Evolutionary conservation across 2,797 vertebrate species (phyloP).

Genomic region (Micropoecilia bifurca): DNA sequence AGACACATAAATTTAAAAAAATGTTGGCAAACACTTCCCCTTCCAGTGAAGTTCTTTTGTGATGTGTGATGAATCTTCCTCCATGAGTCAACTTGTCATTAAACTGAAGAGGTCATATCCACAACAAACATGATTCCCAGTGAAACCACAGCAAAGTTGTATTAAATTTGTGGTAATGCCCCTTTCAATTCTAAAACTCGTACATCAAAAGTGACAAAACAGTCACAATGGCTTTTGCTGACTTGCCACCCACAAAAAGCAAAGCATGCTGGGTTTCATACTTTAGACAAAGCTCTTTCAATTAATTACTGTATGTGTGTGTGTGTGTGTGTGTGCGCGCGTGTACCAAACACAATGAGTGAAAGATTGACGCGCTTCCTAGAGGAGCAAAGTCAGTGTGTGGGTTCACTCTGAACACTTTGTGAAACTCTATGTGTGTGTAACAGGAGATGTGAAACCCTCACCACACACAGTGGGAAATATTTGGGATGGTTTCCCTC

Average conservation of each 20-base stretch:
- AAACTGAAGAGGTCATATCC: constrained; percentile 4
- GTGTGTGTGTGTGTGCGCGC: constrained; percentile 9
- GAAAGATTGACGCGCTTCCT: constrained; percentile 27
- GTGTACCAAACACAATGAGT: neutral
- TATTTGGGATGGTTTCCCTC: constrained; percentile 86
- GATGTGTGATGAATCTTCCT: constrained; percentile 16
- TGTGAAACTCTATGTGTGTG: constrained; percentile 39
- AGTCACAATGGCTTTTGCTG: constrained; percentile 34
- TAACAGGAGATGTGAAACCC: constrained; percentile 71
- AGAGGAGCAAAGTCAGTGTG: constrained; percentile 24
- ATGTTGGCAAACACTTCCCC: neutral
- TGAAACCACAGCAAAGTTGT: constrained; percentile 7
- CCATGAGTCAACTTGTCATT: constrained; percentile 17
- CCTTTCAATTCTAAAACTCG: constrained; percentile 44
- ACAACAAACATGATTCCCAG: constrained; percentile 8
- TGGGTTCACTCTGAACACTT: constrained; percentile 24
- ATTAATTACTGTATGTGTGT: constrained; percentile 5
- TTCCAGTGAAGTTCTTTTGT: neutral
- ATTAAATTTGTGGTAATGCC: constrained; percentile 34
- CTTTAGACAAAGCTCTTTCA: neutral
- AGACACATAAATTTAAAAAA: neutral
- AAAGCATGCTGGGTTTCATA: constrained; percentile 13
- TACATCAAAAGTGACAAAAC: constrained; percentile 16
- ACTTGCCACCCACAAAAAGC: constrained; percentile 17
- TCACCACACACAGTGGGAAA: constrained; percentile 79